Conservation (phyloP, 2,888 invertebrate species). For the Eilema griseolum region DNA sequence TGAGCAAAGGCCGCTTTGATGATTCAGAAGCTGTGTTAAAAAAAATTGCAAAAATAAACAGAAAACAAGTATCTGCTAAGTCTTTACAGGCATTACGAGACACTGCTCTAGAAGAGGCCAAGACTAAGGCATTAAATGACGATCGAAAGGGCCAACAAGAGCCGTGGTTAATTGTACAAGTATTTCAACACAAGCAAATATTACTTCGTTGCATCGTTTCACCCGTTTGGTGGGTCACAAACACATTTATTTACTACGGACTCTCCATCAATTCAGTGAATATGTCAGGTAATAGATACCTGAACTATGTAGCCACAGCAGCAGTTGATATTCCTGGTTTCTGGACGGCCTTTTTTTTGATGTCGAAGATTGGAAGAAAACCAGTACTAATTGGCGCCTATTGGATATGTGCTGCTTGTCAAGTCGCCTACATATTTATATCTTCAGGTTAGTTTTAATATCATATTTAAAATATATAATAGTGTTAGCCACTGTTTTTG, state of each 20-base stretch:
- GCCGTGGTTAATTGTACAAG: conserved; percentile 65
- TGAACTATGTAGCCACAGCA: conserved; percentile 89
- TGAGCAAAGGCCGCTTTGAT: conserved; percentile 89
- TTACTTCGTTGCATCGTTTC: conserved; percentile 60
- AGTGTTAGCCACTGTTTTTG: too few relatives aligned
- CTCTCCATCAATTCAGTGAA: conserved; percentile 89
- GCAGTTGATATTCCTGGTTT: conserved; percentile 90
- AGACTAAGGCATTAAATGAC: conserved; percentile 37
- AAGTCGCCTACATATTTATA: conserved; percentile 85
- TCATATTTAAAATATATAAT: conserved; percentile 44
- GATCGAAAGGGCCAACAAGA: conserved; percentile 41
- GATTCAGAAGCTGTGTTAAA: conserved; percentile 88
- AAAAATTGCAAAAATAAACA: conserved; percentile 88
- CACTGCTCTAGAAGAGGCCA: conserved; percentile 57
- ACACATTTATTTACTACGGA: conserved; percentile 89
- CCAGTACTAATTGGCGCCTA: conserved; percentile 86
- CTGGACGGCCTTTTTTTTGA: conserved; percentile 86
- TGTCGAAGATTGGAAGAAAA: conserved; percentile 88
- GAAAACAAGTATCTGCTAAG: conserved; percentile 64
- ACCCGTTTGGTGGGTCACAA: conserved; percentile 89
- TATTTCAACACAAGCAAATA: conserved; percentile 62
- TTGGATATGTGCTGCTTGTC: conserved; percentile 86
- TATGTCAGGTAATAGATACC: conserved; percentile 88
- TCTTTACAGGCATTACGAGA: conserved; percentile 61
- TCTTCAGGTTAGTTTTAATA: conserved; percentile 71